Evolutionary conservation across 2,888 invertebrate genomes (phyloP), one percentile per base, ranked within the genome.

Genomic region (Calameuta filiformis): DNA sequence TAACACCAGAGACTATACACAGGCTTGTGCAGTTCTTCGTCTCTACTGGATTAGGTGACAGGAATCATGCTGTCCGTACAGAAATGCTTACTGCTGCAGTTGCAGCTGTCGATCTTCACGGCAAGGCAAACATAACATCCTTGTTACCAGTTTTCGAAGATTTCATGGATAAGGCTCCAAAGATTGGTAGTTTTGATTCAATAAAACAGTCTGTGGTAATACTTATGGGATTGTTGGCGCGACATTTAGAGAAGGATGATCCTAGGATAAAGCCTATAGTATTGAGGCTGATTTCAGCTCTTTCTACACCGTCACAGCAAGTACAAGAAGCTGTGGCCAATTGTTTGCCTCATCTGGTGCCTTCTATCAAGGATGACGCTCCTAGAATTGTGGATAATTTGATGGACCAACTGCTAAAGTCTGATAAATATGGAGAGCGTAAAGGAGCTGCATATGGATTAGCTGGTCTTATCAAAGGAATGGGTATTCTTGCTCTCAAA

Each of bases 291-390:
- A 95, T 99, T 76, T 95, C 97, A 76, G 97, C 99, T 0, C 93
- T 99, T 6, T 97, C 97, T 68, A 99, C 99, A 69, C 99, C 99
- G 15, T 98, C 99, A 69, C 98, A 99, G 91, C 97, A 97, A 93
- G 98, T 99, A 0, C 99, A 99, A 94, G 98, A 98, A 92, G 97
- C 99, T 0, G 99, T 99, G 0, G 97, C 98, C 73, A 97, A 98
- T 92, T 99, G 99, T 90, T 93, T 99, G 81, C 98, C 99, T 0
- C 97, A 97, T 86, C 92, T 99, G 80, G 97, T 99, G 83, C 97
- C 97, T 0, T 97, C 98, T 0, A 96, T 99, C 33, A 97, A 97
- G 90, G 96, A 96, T 73, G 98, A 98, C 87, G 97, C 98, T 3
- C 96, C 97, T 0, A 94, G 95, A 77, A 95, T 98, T 87, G 96